A percentile compares a stretch with the other conserved stretches of the same genome.
phyloP scores from a whole-genome alignment of 2,888 invertebrate species.

The Drosophila falleni region DNA sequence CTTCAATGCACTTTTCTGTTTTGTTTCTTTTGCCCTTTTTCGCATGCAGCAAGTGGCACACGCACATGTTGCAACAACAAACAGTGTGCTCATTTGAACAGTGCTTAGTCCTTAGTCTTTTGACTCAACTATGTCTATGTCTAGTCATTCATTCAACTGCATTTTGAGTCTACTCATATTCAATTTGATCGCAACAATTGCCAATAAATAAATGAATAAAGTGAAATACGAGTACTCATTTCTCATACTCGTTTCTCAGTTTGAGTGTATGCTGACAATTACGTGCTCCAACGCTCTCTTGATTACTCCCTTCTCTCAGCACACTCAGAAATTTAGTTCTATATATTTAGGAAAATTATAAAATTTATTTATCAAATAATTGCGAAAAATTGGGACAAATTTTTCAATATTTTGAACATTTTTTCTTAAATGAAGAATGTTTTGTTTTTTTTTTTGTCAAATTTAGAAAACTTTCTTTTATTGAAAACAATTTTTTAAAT shows the following conservation, averaged over 20 bases:
- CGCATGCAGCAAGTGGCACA: too few relatives aligned
- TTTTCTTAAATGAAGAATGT: too few relatives aligned
- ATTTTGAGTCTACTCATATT: slow-evolving; percentile 34
- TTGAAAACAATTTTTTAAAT: too few relatives aligned
- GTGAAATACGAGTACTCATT: not conserved
- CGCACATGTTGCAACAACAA: slow-evolving; percentile 51
- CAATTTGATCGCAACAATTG: slow-evolving; percentile 61
- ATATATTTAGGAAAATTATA: not conserved
- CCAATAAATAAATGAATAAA: slow-evolving; percentile 57
- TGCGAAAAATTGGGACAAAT: too few relatives aligned
- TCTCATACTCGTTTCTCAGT: not conserved
- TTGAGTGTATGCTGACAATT: slow-evolving; percentile 26
- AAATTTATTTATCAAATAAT: too few relatives aligned
- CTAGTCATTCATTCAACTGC: slow-evolving; percentile 7
- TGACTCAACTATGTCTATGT: slow-evolving; percentile 7
- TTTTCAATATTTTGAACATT: too few relatives aligned
- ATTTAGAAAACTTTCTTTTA: too few relatives aligned
- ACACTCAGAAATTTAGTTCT: not conserved
- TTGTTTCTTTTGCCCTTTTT: not conserved
- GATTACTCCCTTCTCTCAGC: not conserved
- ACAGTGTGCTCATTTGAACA: slow-evolving; percentile 14
- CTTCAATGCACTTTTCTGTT: slow-evolving; percentile 25
- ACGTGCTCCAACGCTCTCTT: slow-evolving; percentile 40
- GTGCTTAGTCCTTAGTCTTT: slow-evolving; percentile 1
- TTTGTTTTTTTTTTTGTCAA: too few relatives aligned